These are phyloP conservation scores for Oscheius sp. DNA, from an alignment of 1,140 invertebrate genomes.

Conservation along the genomic window DNA sequence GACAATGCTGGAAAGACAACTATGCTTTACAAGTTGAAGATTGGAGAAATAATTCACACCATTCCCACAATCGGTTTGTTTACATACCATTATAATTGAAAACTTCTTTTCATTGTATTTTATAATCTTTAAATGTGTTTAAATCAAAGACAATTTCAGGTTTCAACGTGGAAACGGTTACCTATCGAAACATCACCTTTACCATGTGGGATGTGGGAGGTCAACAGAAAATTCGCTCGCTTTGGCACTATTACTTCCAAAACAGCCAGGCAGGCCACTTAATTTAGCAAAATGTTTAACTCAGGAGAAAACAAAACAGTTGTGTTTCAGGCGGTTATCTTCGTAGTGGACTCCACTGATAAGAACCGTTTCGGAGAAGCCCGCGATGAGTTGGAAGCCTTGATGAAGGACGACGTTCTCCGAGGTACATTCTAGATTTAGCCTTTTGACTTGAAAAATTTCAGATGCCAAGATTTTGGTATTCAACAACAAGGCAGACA, in stretches of 20 bases:
- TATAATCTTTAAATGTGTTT: neutral
- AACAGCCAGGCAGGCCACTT: neutral
- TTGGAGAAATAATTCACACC: slow-evolving; percentile 94
- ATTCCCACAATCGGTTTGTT: slow-evolving; percentile 87
- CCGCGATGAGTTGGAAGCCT: slow-evolving; percentile 10
- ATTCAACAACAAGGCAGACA: slow-evolving; percentile 18
- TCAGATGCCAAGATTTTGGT: slow-evolving; percentile 15
- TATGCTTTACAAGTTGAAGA: slow-evolving; percentile 92
- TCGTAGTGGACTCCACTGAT: slow-evolving; percentile 19
- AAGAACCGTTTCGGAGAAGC: slow-evolving; percentile 3
- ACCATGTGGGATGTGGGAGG: slow-evolving; percentile 73
- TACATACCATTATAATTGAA: neutral
- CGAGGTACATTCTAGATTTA: neutral
- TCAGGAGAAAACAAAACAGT: no score
- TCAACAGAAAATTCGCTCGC: slow-evolving; percentile 67
- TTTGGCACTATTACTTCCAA: slow-evolving; percentile 90
- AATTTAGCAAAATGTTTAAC: no score
- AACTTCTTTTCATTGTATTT: neutral
- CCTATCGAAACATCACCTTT: slow-evolving; percentile 62
- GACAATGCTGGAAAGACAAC: slow-evolving; percentile 97
- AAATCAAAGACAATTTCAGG: slow-evolving; percentile 62
- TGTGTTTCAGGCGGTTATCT: slow-evolving; percentile 21
- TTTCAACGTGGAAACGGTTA: slow-evolving; percentile 67
- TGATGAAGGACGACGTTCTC: slow-evolving; percentile 1
- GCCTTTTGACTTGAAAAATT: neutral